Percentiles rank a stretch among this genome's conserved stretches.
These are phyloP conservation scores for Brienomyrus brachyistius DNA, from an alignment of 2,113 vertebrate species.

Conservation along the genomic window DNA sequence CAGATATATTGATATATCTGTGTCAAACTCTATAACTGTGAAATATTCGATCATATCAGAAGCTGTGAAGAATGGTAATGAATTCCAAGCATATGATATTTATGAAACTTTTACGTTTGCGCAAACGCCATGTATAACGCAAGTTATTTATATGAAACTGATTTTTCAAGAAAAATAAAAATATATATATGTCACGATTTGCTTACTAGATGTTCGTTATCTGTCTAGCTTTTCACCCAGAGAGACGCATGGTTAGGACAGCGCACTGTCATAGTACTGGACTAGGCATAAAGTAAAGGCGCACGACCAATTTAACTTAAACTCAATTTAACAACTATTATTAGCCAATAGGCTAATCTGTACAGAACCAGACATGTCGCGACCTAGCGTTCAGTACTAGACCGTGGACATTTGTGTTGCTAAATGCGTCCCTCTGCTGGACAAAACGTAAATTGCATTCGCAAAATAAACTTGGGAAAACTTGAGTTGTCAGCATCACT, in stretches of 20 bases:
- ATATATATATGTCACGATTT: neutral
- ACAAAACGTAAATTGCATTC: neutral
- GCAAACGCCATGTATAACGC: neutral
- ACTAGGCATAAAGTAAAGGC: neutral
- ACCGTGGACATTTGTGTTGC: neutral
- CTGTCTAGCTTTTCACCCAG: neutral
- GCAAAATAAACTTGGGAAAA: neutral
- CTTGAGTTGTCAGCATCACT: neutral
- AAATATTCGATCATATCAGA: neutral
- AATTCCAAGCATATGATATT: neutral
- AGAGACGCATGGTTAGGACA: neutral
- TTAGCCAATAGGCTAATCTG: neutral
- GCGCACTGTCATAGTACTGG: neutral
- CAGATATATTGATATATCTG: too few relatives aligned
- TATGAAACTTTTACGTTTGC: neutral
- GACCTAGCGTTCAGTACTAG: neutral
- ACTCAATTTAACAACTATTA: neutral
- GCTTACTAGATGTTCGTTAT: neutral
- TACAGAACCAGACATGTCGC: neutral
- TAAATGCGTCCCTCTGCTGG: slow-evolving; percentile 7
- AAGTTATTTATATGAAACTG: neutral
- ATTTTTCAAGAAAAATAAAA: neutral
- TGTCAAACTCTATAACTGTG: neutral
- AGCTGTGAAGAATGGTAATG: neutral
- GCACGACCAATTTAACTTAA: neutral